Evolutionary conservation across 1,140 invertebrate species (phyloP).

Genomic region (Drosophila orena): DNA sequence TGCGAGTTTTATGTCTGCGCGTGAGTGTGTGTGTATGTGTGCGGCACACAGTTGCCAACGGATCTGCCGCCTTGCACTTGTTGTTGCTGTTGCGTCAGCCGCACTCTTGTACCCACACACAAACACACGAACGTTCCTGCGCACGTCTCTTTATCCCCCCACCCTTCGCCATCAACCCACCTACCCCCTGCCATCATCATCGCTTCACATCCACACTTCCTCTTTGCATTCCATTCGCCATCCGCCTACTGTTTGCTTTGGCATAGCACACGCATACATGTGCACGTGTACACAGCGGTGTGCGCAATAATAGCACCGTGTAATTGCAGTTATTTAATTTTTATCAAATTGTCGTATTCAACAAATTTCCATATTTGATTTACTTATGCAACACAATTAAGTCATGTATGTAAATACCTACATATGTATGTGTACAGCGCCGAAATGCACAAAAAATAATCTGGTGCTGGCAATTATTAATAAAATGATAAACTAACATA

Average conservation of each 20-base stretch:
- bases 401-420: too few relatives aligned
- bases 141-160: conserved; percentile 30
- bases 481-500: too few relatives aligned
- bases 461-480: too few relatives aligned
- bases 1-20: conserved; percentile 75
- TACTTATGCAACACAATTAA: not conserved
- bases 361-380: conserved; percentile 2
- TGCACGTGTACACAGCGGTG: conserved; percentile 7
- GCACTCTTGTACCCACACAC: conserved; percentile 53
- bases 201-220: conserved; percentile 6
- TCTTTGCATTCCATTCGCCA: conserved; percentile 34
- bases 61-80: conserved; percentile 74
- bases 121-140: conserved; percentile 25
- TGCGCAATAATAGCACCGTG: conserved; percentile 13
- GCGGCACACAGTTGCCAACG: conserved; percentile 73
- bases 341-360: not conserved
- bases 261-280: conserved; percentile 4
- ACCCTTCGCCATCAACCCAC: not conserved
- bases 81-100: conserved; percentile 82
- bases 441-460: not conserved
- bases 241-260: conserved; percentile 63
- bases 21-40: conserved; percentile 13
- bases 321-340: not conserved
- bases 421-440: not conserved
- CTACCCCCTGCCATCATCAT: not conserved